Evolutionary conservation across 2,113 vertebrate genomes (phyloP), one percentile per base, ranked within the genome.

Genomic region (Hirundichthys speculiger): DNA sequence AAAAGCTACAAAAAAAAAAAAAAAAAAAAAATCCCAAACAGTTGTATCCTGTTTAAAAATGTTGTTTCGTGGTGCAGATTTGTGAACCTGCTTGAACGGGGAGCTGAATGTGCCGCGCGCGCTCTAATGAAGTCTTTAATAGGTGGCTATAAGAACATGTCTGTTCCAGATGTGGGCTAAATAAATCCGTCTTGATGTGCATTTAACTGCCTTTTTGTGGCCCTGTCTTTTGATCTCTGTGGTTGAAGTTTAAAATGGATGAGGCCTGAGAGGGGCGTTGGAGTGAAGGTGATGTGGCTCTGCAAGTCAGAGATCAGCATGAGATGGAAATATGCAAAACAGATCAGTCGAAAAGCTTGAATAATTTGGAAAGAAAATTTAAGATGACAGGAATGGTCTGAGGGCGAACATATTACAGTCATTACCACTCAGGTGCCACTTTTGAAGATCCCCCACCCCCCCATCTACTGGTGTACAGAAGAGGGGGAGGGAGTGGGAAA

Each of bases 121-220:
- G 67, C 40, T 40, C 54, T 84, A 77, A 87, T 73, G 67, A 83
- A 67, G 64, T 79, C 64, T 86, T 82, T 78, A 74, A 79, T 59
- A 64, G 66, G 61, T 42, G 40, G 63, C 81, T 72, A 59, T 50
- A 77, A 74, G 70, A 84, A 16, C 68, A 65, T 25, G 56, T 70
- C 54, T 76, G 27, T 51, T 56, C 71, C 75, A 85, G 73, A 85
- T 88, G 78, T 62, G 70, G 13, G 65, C 77, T 82, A 69, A 85
- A 86, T 86, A 76, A 89, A 85, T 79, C 73, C 46, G 47, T 56
- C 68, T 76, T 79, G 73, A 88, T 88, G 84, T 82, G 66, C 42
- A 56, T 90, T 91, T 85, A 89, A 89, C 85, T 80, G 74, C 73
- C 46, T 88, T 82, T 88, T 88, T 90, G 82, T 64, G 74, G 77